phyloP scores from a whole-genome alignment of 1,140 invertebrate genomes.

The Panagrolaimus sp. region DNA sequence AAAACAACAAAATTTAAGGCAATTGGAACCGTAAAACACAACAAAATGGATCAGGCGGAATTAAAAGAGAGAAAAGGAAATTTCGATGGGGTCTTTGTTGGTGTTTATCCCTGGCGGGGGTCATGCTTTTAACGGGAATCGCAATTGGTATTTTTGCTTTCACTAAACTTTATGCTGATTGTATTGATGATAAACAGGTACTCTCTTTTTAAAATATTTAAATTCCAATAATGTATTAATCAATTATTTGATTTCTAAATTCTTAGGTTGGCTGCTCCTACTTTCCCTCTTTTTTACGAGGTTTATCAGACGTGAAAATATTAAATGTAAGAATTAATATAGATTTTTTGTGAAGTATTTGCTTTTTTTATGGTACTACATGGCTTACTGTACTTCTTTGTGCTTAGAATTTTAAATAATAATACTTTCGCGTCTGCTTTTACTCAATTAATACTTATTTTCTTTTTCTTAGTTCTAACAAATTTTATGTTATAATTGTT shows the following conservation, averaged over 20 bases:
- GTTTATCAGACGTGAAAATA: too few species aligned
- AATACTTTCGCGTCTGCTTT: not conserved
- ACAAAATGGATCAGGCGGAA: constrained; percentile 14
- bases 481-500: too few species aligned
- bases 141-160: not conserved
- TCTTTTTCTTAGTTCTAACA: not conserved
- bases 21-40: constrained; percentile 19
- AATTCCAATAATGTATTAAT: not conserved
- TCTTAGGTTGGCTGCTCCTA: too few species aligned
- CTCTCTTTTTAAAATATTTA: not conserved
- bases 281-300: too few species aligned
- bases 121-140: not conserved
- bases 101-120: not conserved
- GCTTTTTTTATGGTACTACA: too few species aligned
- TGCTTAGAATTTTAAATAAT: not conserved
- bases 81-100: constrained; percentile 17
- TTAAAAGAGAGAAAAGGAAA: not conserved
- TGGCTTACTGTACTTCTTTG: too few species aligned
- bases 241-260: not conserved
- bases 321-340: too few species aligned
- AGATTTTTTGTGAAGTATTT: too few species aligned
- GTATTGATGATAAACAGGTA: constrained; percentile 15
- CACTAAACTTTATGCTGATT: not conserved
- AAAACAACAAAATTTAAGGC: constrained; percentile 18
- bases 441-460: too few species aligned